Evolutionary conservation across 2,113 vertebrate species (phyloP).

Genomic region (Nothoprocta perdicaria): DNA sequence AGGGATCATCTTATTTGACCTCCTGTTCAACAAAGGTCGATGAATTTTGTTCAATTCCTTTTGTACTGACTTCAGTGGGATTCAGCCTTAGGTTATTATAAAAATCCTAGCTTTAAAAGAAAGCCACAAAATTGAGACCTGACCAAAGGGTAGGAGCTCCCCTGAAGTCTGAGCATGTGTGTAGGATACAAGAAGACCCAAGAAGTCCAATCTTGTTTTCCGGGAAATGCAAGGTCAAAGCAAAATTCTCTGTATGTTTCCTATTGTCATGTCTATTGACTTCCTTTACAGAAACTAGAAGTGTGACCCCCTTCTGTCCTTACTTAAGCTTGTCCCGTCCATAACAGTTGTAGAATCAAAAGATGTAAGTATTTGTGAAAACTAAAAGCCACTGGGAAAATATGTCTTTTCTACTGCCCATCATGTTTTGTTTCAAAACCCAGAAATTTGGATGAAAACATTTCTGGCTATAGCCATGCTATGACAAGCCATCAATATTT

Average conservation of each 20-base stretch:
- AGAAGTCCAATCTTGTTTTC: neutral
- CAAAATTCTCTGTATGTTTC: neutral
- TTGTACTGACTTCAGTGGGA: neutral
- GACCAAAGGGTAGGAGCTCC: neutral
- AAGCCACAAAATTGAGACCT: neutral
- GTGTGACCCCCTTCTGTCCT: neutral
- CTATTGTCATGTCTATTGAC: neutral
- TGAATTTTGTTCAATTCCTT: neutral
- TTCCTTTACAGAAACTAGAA: conserved; percentile 14
- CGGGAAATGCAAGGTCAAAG: neutral
- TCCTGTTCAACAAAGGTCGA: neutral
- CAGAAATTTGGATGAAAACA: conserved; percentile 2
- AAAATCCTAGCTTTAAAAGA: neutral
- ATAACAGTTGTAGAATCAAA: neutral
- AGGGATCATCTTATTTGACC: neutral
- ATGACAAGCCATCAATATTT: conserved; percentile 36
- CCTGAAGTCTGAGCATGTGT: neutral
- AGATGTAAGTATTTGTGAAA: conserved; percentile 29
- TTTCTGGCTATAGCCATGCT: neutral
- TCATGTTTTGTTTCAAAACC: conserved; percentile 47
- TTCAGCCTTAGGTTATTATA: neutral
- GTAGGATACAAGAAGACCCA: neutral
- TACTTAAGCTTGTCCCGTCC: neutral
- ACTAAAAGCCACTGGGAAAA: conserved; percentile 40
- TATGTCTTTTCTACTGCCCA: conserved; percentile 20